Evolutionary conservation across 2,797 vertebrate genomes (phyloP).

Genomic region (Gallirallus australis): DNA sequence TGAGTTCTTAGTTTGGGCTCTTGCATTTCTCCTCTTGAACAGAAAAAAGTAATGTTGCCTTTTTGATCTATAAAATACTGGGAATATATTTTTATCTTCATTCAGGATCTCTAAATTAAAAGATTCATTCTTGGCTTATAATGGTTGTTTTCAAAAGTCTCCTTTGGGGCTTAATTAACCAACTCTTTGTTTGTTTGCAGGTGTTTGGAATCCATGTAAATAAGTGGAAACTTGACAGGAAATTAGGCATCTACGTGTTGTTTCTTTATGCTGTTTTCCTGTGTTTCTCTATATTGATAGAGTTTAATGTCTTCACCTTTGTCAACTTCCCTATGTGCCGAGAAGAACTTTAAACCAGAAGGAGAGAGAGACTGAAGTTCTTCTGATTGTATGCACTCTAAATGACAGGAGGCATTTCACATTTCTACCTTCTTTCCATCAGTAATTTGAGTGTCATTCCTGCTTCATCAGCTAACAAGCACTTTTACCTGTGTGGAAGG

Average conservation of each 20-base stretch:
- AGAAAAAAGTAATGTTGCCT: background rate
- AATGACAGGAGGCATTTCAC: slow-evolving; percentile 50
- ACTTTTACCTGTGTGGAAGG: slow-evolving; percentile 62
- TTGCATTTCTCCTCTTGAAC: background rate
- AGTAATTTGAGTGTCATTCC: slow-evolving; percentile 55
- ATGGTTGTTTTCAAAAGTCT: background rate
- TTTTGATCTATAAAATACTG: background rate
- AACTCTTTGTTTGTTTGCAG: slow-evolving; percentile 76
- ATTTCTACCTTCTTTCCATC: slow-evolving; percentile 46
- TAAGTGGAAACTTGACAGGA: slow-evolving; percentile 92
- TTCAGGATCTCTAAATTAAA: background rate
- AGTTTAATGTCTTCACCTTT: slow-evolving; percentile 98
- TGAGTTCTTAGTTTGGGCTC: background rate
- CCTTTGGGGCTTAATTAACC: background rate
- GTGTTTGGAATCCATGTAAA: slow-evolving; percentile 93
- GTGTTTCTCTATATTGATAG: slow-evolving; percentile 96
- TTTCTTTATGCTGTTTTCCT: slow-evolving; percentile 92
- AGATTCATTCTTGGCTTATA: background rate
- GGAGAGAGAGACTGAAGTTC: background rate
- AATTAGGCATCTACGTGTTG: slow-evolving; percentile 91
- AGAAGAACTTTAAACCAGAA: slow-evolving; percentile 81
- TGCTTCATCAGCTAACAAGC: slow-evolving; percentile 56
- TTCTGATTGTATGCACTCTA: slow-evolving; percentile 35
- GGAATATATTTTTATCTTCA: background rate
- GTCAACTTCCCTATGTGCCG: slow-evolving; percentile 98